Evolutionary conservation across 2,797 vertebrate genomes (phyloP), one percentile per base, ranked within the genome.

Genomic region (Siniperca obscura): DNA sequence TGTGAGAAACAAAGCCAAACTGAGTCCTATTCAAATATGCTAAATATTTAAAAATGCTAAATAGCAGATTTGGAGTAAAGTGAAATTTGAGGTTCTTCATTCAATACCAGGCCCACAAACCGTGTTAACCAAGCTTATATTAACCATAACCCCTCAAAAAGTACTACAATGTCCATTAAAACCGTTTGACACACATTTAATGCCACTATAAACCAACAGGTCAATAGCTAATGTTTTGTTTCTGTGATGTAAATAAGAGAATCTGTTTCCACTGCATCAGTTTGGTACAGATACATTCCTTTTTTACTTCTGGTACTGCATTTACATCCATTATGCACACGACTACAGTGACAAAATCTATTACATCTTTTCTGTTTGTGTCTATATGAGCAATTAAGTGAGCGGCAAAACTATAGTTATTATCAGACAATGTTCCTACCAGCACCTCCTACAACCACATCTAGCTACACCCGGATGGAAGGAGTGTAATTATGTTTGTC

Each of bases 401-500:
- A 70, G 38, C 25, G 5, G 55, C n/a, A 66, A 74, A 76, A 67
- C 69, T 57, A 17, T 42, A 50, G 48, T 65, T 70, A 55, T 56
- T 65, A 70, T 55, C 53, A 72, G 59, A 59, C 21, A 22, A 7
- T 42, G 69, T 13, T 64, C 59, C 59, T 21, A 50, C 42, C 76
- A 68, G 74, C 27, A 60, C 72, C 72, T 78, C 48, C 75, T 61
- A 66, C 69, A 84, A 64, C 60, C 65, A 76, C 80, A 76, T 70
- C 59, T 5, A 42, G 30, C 55, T 55, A 22, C 48, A 52, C 25
- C 21, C 38, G 34, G 66, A 80, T 42, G 46, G 80, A 87, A 44
- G 65, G 55, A 70, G 61, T 40, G 56, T 70, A 67, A 77, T 79
- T 78, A 69, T 73, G 70, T 75, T 61, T 68, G 86, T 75, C 65